A percentile compares a stretch with the other conserved stretches of the same genome.
Conservation (phyloP, 2,113 vertebrate species). For the Brachyhypopomus gauderio region DNA sequence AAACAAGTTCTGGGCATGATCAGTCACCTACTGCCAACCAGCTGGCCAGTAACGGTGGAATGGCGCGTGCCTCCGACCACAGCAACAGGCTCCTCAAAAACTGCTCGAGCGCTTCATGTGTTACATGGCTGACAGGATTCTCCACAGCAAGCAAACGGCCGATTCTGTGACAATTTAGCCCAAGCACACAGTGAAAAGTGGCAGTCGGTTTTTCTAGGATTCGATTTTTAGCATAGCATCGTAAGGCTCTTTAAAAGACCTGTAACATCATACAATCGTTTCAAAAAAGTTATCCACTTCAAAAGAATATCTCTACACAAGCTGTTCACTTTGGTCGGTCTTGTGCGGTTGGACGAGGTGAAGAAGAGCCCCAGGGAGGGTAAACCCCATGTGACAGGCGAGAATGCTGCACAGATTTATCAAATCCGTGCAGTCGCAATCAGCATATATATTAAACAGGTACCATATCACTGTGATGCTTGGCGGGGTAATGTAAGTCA, state of each 20-base stretch:
- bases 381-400: not conserved
- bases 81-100: no score
- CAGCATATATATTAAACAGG: not conserved
- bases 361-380: constrained; percentile 1
- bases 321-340: not conserved
- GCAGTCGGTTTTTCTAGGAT: not conserved
- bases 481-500: no score
- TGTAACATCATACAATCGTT: constrained; percentile 3
- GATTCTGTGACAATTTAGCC: no score
- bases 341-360: not conserved
- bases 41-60: no score
- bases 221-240: not conserved
- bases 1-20: not conserved
- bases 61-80: no score
- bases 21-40: no score
- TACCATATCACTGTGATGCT: constrained; percentile 23
- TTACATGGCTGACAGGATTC: not conserved
- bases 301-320: not conserved
- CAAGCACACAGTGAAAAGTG: not conserved
- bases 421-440: not conserved
- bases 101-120: no score
- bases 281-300: not conserved
- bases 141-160: not conserved
- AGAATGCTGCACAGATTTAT: not conserved
- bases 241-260: not conserved